Base-by-base conservation (phyloP, 2,113 vertebrate species). In the Pongo abelii region DNA sequence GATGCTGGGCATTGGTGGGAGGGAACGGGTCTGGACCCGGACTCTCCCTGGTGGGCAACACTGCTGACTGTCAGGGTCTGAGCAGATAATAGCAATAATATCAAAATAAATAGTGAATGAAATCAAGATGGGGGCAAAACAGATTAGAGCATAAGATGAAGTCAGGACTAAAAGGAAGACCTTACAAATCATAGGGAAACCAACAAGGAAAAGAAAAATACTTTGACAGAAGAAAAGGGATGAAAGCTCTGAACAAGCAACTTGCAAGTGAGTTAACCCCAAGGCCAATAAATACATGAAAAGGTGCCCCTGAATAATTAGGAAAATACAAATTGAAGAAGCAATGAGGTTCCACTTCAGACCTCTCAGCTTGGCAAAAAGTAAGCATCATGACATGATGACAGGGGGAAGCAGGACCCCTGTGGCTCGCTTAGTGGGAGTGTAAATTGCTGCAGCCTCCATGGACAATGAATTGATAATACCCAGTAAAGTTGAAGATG, bases 231-330 rank as follows among this genome's bases (percentile, higher is more conserved):
- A 72, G 11, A 38, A 69, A 79, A 80, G 25, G 32, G 43, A 79
- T 40, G 40, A 86, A 61, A 43, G 18, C 43, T 80, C n/a, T 80
- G 78, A 88, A 70, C 1, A 80, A 69, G 59, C 81, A 88, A 80
- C 93, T 91, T 95, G 32, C 46, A 84, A 91, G 11, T 69, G n/a
- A 87, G 43, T 96, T 97, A 61, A 57, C 27, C 8, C 80, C 9
- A 55, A 95, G 35, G 27, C 50, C 55, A 84, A n/a, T 17, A 17
- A 67, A 52, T 70, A 38, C 1, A 61, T 38, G 70, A 95, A 92
- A 80, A 93, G 55, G 64, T 89, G 43, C 32, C 40, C 27, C 38
- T 72, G 52, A 88, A 46, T 85, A 46, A 84, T n/a, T 40, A 88
- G 72, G 4, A 17, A 95, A 79, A 89, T 22, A 38, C 4, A 61